phyloP scores from a whole-genome alignment of 2,113 vertebrate genomes.

The Orientallactaga bullata region DNA sequence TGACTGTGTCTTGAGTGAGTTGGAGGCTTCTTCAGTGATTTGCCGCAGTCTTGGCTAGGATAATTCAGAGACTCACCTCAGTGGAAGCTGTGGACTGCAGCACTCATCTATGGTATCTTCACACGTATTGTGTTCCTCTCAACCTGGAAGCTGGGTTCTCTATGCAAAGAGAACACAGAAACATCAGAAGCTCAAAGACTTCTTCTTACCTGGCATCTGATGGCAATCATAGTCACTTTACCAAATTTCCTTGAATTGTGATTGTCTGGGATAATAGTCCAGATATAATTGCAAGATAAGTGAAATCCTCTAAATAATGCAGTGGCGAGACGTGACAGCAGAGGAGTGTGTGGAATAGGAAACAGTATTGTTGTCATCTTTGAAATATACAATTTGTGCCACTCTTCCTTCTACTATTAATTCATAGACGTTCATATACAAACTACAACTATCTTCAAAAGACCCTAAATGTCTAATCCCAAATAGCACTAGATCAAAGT shows the following conservation, averaged over 20 bases:
- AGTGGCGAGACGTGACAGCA: neutral
- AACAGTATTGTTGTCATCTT: neutral
- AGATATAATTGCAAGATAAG: neutral
- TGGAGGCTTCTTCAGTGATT: neutral
- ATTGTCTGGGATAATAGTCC: neutral
- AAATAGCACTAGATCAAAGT: neutral
- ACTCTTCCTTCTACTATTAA: neutral
- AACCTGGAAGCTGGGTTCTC: neutral
- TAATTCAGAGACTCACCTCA: neutral
- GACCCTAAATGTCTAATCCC: neutral
- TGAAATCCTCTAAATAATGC: neutral
- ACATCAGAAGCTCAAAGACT: neutral
- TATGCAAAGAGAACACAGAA: neutral
- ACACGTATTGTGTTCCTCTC: neutral
- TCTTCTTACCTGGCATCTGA: neutral
- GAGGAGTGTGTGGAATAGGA: neutral
- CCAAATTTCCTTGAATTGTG: neutral
- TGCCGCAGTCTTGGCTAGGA: neutral
- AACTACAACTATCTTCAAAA: neutral
- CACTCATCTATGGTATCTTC: neutral
- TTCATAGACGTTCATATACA: neutral
- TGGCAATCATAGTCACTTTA: neutral
- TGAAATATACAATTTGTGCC: neutral
- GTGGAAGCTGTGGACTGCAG: no score
- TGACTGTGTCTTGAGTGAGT: neutral